Percentiles rank a stretch among this genome's conserved stretches.
Conservation (phyloP, 2,888 invertebrate genomes). For the Drosophila mimetica region DNA sequence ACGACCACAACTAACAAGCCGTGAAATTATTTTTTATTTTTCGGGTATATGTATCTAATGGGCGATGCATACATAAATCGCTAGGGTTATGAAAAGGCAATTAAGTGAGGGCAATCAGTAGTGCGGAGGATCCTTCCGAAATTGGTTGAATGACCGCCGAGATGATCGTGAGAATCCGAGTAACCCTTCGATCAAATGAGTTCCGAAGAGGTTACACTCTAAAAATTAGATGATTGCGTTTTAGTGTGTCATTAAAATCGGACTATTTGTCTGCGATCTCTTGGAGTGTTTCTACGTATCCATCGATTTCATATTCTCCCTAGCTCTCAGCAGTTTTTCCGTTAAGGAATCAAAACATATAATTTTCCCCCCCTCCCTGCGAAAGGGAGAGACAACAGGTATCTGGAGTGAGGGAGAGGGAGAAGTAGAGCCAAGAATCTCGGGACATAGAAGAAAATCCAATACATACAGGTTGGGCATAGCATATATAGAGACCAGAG, state of each 20-base stretch:
- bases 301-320: slow-evolving; percentile 21
- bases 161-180: slow-evolving; percentile 63
- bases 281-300: slow-evolving; percentile 34
- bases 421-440: slow-evolving; percentile 50
- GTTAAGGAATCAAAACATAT: slow-evolving; percentile 77
- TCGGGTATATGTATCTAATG: slow-evolving; percentile 38
- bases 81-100: slow-evolving; percentile 66
- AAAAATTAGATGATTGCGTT: slow-evolving; percentile 69
- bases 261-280: slow-evolving; percentile 61
- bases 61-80: slow-evolving; percentile 55
- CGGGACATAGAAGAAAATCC: slow-evolving; percentile 62
- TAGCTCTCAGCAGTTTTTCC: slow-evolving; percentile 69
- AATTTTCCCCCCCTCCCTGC: slow-evolving; percentile 60
- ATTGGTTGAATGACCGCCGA: slow-evolving; percentile 69
- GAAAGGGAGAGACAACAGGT: slow-evolving; percentile 31
- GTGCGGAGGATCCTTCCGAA: slow-evolving; percentile 40
- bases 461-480: slow-evolving; percentile 57
- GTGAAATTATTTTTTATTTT: slow-evolving; percentile 57
- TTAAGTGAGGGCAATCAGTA: slow-evolving; percentile 47
- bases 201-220: slow-evolving; percentile 62
- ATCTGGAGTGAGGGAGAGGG: slow-evolving; percentile 13
- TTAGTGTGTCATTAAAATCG: slow-evolving; percentile 69
- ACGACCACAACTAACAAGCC: slow-evolving; percentile 65
- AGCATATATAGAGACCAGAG: slow-evolving; percentile 32
- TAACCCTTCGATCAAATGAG: slow-evolving; percentile 65